These are phyloP conservation scores for Moxostoma hubbsi DNA, from an alignment of 2,797 vertebrate species.

Conservation along the genomic window DNA sequence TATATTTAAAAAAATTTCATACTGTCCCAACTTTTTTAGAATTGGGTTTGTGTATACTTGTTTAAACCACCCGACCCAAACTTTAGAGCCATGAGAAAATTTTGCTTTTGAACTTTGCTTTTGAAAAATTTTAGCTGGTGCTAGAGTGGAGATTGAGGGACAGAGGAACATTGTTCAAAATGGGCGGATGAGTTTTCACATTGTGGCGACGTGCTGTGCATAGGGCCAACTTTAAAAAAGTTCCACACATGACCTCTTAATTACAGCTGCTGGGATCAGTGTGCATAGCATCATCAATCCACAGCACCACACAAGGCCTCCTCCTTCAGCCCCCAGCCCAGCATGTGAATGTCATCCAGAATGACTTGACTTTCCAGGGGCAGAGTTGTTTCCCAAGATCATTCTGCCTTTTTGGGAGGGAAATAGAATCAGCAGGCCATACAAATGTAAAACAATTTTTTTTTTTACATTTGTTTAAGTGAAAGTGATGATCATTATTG, in stretches of 20 bases:
- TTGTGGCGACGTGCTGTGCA: constrained; percentile 14
- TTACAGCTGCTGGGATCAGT: constrained; percentile 72
- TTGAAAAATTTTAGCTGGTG: background rate
- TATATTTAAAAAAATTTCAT: no score
- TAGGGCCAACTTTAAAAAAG: constrained; percentile 61
- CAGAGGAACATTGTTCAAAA: constrained; percentile 28
- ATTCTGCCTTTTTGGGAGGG: constrained; percentile 32
- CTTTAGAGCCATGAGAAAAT: background rate
- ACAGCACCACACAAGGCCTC: constrained; percentile 68
- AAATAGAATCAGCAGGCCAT: constrained; percentile 58
- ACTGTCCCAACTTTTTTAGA: no score
- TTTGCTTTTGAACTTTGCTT: background rate
- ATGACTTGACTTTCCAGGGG: constrained; percentile 71
- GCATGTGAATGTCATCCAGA: constrained; percentile 69
- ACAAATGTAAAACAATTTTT: constrained; percentile 55
- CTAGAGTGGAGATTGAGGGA: background rate
- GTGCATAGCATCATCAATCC: constrained; percentile 71
- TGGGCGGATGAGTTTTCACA: constrained; percentile 24
- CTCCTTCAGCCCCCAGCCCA: constrained; percentile 56
- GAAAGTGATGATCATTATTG: constrained; percentile 48
- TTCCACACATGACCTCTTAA: constrained; percentile 77
- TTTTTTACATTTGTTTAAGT: constrained; percentile 55
- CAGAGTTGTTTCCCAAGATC: constrained; percentile 69
- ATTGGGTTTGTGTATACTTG: no score
- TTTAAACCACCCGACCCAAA: background rate